These are phyloP conservation scores for Butorides virescens DNA, from an alignment of 2,113 vertebrate genomes.

Conservation along the genomic window DNA sequence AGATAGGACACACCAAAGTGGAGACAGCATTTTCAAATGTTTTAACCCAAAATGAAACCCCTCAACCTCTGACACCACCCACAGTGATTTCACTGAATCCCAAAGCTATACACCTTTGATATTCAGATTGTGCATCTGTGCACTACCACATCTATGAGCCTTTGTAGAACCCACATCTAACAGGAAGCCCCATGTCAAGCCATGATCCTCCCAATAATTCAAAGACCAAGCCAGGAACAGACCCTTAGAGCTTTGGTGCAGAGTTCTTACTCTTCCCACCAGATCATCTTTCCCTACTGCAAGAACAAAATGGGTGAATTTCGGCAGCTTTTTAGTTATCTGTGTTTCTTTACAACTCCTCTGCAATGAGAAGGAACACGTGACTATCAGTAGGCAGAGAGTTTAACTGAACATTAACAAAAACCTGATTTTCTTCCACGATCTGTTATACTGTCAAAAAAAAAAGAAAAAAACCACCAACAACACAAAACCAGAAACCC, in stretches of 20 bases:
- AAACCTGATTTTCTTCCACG: background rate
- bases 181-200: background rate
- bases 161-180: background rate
- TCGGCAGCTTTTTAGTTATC: background rate
- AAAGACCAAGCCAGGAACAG: background rate
- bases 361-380: background rate
- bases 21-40: background rate
- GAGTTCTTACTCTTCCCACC: background rate
- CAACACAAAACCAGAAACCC: background rate
- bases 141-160: background rate
- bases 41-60: background rate
- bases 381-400: background rate
- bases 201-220: background rate
- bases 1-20: background rate
- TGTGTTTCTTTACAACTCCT: background rate
- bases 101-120: background rate
- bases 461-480: background rate
- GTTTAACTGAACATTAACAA: background rate
- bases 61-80: background rate
- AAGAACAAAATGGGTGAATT: background rate
- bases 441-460: background rate
- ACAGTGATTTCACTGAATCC: background rate
- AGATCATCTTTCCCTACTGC: background rate
- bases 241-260: background rate
- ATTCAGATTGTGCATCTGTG: background rate